Evolutionary conservation across 2,113 vertebrate species (phyloP).

Genomic region (Motacilla tschutschensis): DNA sequence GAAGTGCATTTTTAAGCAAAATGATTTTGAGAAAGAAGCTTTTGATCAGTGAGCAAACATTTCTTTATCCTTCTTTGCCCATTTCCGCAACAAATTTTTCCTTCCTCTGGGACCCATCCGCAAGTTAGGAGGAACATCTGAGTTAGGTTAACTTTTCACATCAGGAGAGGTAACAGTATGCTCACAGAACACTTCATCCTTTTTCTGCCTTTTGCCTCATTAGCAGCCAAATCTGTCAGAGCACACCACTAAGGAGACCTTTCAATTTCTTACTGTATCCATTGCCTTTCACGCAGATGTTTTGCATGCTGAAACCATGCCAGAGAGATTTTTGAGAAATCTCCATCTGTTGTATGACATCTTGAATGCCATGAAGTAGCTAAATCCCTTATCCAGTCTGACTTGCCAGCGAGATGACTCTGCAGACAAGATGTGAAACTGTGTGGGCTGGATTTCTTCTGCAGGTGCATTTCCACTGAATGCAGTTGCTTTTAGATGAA

Average conservation of each 20-base stretch:
- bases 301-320: not conserved
- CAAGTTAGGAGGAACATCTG: not conserved
- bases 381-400: not conserved
- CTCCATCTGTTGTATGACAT: not conserved
- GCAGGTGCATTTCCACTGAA: not conserved
- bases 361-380: not conserved
- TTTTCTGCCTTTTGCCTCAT: not conserved
- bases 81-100: not conserved
- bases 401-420: not conserved
- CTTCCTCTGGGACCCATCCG: not conserved
- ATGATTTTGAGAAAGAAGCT: not conserved
- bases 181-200: not conserved
- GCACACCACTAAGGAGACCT: not conserved
- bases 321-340: conserved; percentile 21
- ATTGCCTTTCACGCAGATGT: not conserved
- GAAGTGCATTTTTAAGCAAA: not conserved
- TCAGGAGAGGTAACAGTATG: not conserved
- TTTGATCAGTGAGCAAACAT: not conserved
- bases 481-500: not conserved
- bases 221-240: not conserved
- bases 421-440: not conserved
- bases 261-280: not conserved
- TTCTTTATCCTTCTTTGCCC: not conserved
- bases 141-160: not conserved
- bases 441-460: not conserved